Evolutionary conservation across 2,888 invertebrate genomes (phyloP), one percentile per base, ranked within the genome.

Genomic region (Eupithecia centaureata): DNA sequence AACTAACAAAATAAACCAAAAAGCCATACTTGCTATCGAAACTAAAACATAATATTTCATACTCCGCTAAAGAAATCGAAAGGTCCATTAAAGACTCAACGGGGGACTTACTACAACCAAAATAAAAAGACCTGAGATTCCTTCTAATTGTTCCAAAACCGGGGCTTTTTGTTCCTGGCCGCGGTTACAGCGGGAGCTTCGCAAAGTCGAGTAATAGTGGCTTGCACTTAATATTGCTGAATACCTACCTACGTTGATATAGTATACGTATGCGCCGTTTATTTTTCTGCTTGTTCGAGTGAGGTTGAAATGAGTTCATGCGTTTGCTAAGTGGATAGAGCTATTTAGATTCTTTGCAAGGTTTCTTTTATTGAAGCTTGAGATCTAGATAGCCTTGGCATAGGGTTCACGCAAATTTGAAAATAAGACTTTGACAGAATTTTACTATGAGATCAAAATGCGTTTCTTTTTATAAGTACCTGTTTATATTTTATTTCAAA

Each of bases 21-120:
- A 60, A 60, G 33, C 59, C 54, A 56, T 18, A 38, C 32, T 47
- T 47, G 47, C 47, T 54, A 63, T 60, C 63, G 35, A 65, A 67
- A 74, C 73, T 72, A 70, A 74, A 77, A 78, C 68, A 74, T 71
- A 76, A 82, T 82, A 82, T 80, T 82, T 85, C 82, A 82, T 82
- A 82, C 80, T 80, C 79, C 71, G 66, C 66, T 69, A 74, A 76
- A 77, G 76, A 79, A 85, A 83, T 81, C 77, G 80, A 81, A 78
- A 75, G 78, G 66, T 63, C 73, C 74, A 75, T 75, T 75, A 75
- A 73, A 68, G 66, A 74, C 72, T 73, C 71, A 67, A 67, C 75
- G 62, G 75, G 75, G 68, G 73, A 70, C 71, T 73, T 69, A 61
- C 58, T 2, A 12, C 52, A 27, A 25, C 74, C 72, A 73, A 10